Conservation (phyloP, 2,113 vertebrate genomes). For the Nannobrachium achirus region DNA sequence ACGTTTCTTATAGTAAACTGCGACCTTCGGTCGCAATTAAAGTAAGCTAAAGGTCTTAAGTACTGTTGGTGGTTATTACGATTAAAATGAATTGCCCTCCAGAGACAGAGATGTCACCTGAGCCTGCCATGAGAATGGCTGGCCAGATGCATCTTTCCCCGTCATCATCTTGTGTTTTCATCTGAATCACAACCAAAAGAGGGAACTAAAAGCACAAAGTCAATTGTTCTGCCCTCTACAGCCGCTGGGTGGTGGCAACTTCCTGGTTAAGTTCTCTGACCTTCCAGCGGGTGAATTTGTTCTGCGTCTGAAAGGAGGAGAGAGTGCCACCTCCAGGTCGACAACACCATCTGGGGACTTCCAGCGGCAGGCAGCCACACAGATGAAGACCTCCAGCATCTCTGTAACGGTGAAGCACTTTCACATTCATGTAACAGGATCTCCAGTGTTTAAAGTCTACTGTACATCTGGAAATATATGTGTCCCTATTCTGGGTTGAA, state of each 20-base stretch:
- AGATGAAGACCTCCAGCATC: constrained; percentile 63
- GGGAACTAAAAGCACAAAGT: not conserved
- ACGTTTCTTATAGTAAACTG: no score
- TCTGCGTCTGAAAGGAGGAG: constrained; percentile 63
- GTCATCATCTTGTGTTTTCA: not conserved
- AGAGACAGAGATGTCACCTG: no score
- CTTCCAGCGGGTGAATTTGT: constrained; percentile 63
- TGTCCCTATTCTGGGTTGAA: no score
- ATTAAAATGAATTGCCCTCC: no score
- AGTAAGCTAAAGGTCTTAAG: not conserved
- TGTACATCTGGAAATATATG: not conserved
- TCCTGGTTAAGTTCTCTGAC: constrained; percentile 59
- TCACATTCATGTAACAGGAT: no score
- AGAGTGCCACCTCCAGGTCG: constrained; percentile 29
- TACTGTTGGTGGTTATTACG: not conserved
- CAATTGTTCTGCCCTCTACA: constrained; percentile 18
- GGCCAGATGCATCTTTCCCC: not conserved
- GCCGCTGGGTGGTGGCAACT: constrained; percentile 38
- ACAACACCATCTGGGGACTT: constrained; percentile 22
- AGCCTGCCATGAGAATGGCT: not conserved
- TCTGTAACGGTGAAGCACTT: constrained; percentile 62
- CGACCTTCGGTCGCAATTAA: no score
- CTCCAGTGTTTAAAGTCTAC: not conserved
- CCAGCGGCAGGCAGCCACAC: constrained; percentile 74
- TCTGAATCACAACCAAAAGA: not conserved